Conservation (phyloP, 2,113 vertebrate species). For the Dermatemys mawii region DNA sequence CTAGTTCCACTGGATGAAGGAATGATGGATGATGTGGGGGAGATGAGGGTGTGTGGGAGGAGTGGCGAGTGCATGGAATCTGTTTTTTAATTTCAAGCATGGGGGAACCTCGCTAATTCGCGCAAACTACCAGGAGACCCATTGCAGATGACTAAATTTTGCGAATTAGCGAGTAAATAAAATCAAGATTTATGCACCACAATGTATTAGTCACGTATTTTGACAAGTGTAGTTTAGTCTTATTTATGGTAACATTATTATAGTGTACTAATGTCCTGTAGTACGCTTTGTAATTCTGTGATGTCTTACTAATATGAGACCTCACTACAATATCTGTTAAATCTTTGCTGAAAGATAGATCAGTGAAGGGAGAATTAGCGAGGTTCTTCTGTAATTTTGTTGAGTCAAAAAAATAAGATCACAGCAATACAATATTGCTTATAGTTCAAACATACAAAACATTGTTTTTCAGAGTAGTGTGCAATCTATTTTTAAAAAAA, state of each 20-base stretch:
- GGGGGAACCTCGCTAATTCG: slow-evolving; percentile 81
- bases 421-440: slow-evolving; percentile 72
- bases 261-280: slow-evolving; percentile 50
- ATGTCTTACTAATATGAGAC: slow-evolving; percentile 66
- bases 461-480: slow-evolving; percentile 76
- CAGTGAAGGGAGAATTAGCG: slow-evolving; percentile 78
- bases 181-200: slow-evolving; percentile 39
- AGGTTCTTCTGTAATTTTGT: slow-evolving; percentile 78
- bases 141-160: slow-evolving; percentile 59
- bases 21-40: slow-evolving; percentile 59
- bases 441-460: slow-evolving; percentile 64
- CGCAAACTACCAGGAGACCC: slow-evolving; percentile 44
- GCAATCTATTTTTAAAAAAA: slow-evolving; percentile 76
- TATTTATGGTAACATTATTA: slow-evolving; percentile 15
- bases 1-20: slow-evolving; percentile 47
- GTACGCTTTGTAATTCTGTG: slow-evolving; percentile 50
- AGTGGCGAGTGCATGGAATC: slow-evolving; percentile 65
- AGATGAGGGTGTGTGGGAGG: slow-evolving; percentile 43
- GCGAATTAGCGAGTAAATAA: slow-evolving; percentile 77
- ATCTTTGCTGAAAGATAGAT: slow-evolving; percentile 46
- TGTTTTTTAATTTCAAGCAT: slow-evolving; percentile 66
- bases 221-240: slow-evolving; percentile 73
- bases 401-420: slow-evolving; percentile 68
- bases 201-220: slow-evolving; percentile 34
- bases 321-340: slow-evolving; percentile 22